Evolutionary conservation across 2,113 vertebrate genomes (phyloP), one percentile per base, ranked within the genome.

Genomic region (Setophaga petechia): DNA sequence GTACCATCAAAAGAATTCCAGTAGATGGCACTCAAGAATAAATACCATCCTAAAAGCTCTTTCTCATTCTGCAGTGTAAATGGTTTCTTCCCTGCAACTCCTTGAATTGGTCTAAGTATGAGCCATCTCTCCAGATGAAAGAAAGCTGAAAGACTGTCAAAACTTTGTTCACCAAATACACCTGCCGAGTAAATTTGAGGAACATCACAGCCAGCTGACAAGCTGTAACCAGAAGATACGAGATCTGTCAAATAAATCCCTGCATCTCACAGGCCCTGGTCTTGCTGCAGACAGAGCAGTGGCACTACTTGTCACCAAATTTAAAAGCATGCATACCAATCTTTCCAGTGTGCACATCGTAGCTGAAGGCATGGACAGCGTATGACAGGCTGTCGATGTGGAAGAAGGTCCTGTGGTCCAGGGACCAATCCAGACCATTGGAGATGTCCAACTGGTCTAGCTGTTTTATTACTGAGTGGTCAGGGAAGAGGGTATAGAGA

Each of bases 341-440:
- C 61, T 84, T 94, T 81, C 99, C 98, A 3, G 98, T 97, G 81
- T 84, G 71, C 14, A 94, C 44, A 87, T 99, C 97, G 11, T 99
- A 99, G 96, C 97, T 98, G 57, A 98, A 99, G 21, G 98, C 99
- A 23, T 98, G 98, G 41, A 99, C 97, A 1, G 87, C 96, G 1
- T 95, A 98, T 12, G 96, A 75, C 94, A 99, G 96, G 96, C 98
- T 99, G 96, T 99, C 98, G 0, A 99, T 98, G 94, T 99, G 98
- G 94, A 98, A 99, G 91, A 99, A 98, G 21, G 96, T 98, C 68
- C 84, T 97, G 80, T 98, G 98, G 91, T 99, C 99, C 77, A 97
- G 92, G 49, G 99, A 99, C 99, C 99, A 99, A 41, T 99, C 99
- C 96, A 99, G 77, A 19, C 99, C 99, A 2, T 99, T 99, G 35